Evolutionary conservation across 2,888 invertebrate genomes (phyloP).

Genomic region (Nebria brevicollis): DNA sequence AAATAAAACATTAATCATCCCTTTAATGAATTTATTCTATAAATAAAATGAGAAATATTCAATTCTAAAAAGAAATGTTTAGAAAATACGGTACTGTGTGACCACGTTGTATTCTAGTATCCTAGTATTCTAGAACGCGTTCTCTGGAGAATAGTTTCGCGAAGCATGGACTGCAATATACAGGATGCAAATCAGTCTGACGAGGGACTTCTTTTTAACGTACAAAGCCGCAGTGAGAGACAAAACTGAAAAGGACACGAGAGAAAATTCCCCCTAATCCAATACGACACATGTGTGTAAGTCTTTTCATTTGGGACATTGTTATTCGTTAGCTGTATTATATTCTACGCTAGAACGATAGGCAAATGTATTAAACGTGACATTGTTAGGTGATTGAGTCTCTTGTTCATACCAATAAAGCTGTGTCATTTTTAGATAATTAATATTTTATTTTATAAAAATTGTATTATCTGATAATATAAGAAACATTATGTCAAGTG

Average conservation of each 20-base stretch:
- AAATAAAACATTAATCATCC: conserved; percentile 40
- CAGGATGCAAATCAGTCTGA: conserved; percentile 34
- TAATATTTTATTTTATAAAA: no score
- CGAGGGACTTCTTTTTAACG: conserved; percentile 22
- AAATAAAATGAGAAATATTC: background rate
- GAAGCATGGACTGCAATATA: conserved; percentile 9
- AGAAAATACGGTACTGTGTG: conserved; percentile 10
- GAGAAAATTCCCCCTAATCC: background rate
- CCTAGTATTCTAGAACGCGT: background rate
- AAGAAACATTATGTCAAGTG: no score
- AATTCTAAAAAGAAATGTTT: background rate
- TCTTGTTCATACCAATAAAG: background rate
- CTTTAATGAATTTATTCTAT: conserved; percentile 29
- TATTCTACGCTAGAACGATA: background rate
- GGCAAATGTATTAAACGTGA: conserved; percentile 42
- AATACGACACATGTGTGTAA: background rate
- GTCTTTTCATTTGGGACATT: conserved; percentile 39
- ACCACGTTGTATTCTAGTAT: background rate
- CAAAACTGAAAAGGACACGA: conserved; percentile 9
- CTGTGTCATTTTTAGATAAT: conserved; percentile 18
- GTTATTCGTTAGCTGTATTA: conserved; percentile 29
- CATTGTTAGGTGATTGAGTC: conserved; percentile 36
- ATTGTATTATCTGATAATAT: no score
- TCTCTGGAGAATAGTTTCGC: conserved; percentile 1
- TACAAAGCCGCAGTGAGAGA: conserved; percentile 6